Evolutionary conservation across 2,888 invertebrate species (phyloP), one percentile per base, ranked within the genome.

Genomic region (Theretra japonica): DNA sequence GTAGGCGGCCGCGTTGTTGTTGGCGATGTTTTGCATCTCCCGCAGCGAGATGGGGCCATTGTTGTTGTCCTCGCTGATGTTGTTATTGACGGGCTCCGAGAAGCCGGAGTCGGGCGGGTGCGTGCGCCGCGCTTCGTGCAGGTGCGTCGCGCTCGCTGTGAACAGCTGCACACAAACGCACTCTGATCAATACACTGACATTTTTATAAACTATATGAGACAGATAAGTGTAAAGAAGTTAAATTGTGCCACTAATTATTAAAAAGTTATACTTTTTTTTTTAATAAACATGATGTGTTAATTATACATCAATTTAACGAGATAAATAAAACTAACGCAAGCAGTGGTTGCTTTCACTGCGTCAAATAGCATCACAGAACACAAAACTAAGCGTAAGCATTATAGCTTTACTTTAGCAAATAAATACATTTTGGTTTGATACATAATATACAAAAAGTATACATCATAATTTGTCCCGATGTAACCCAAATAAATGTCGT

Each of bases 11-110:
- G 95, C 95, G 77, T 95, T 95, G 85, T 95, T 95, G 85, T 95
- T 95, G 74, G 94, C 95, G 79, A 95, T 95, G 86, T 95, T 95
- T 87, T 95, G 95, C 92, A 95, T 91, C 85, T 95, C 95, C 28
- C 94, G 92, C 71, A 94, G 85, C 23, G 95, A 95, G 76, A 95
- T 95, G 48, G 95, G 95, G 0, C 95, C 95, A 81, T 95, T 95
- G 88, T 95, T 95, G 87, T 95, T 95, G 86, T 95, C 95, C 77
- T 95, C 95, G 81, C 86, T 88, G 81, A 92, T 86, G 84, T 93
- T 93, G 86, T 93, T 93, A 88, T 92, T 93, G 75, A 80, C 90
- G 23, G 93, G 91, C 80, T 93, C 94, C 1, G 90, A 89, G 89
- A 93, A 91, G 58, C 91, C 93, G 1, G 93, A 90, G 78, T 93